Evolutionary conservation across 2,888 invertebrate genomes (phyloP), one percentile per base, ranked within the genome.

Genomic region (Hipparchia sbordonii): DNA sequence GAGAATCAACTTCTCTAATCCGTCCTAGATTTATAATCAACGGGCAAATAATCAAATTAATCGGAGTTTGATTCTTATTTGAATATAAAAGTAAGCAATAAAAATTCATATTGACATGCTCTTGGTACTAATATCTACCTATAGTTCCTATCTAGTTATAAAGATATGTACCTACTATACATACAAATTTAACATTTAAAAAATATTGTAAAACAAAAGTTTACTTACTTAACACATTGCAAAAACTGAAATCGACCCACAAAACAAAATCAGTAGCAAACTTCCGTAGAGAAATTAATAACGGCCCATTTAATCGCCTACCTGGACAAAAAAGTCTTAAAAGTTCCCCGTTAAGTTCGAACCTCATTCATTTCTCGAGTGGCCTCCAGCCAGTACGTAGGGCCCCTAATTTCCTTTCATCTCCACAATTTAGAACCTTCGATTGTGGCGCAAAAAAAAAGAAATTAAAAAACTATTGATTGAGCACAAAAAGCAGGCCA

Each of bases 361-460:
- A 82, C 82, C 87, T 87, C 89, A 92, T 92, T 93, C 88, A 92
- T 78, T 73, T 78, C 81, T 92, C 88, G 84, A 92, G 92, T 91
- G 92, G 91, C 85, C 79, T 85, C 85, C 87, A 85, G 82, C 83
- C 80, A 83, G 82, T 82, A 78, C 79, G 80, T 78, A 80, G 83
- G 84, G 83, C 83, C 89, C 89, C 89, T 87, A 88, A 90, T 88
- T 90, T 89, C 88, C 89, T 91, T 93, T 93, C 90, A 92, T 89
- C 86, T 86, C 85, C 81, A 89, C 88, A 84, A 87, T 87, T 88
- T 87, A 82, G 83, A 86, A 86, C 89, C 88, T 90, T 87, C 87
- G 87, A 90, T 90, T 88, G 90, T 88, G 85, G 85, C 82, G 86
- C 84, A 89, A 90, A 82, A 82, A 82, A 88, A 85, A 85, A 88